A percentile compares a stretch with the other conserved stretches of the same genome.
Conservation (phyloP, 2,797 vertebrate species). For the Sebastes matsubarae region DNA sequence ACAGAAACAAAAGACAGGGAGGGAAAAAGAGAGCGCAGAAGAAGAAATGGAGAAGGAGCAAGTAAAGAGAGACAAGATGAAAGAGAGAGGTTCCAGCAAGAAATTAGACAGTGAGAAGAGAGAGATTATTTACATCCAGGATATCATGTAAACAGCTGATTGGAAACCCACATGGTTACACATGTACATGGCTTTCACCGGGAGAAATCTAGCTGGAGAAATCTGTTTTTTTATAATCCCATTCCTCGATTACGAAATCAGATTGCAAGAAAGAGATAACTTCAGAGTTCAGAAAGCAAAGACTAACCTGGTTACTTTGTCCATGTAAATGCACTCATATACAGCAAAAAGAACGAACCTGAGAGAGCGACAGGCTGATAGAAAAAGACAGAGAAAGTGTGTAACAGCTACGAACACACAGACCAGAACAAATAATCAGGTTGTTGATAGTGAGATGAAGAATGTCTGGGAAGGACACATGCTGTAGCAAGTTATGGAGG, state of each 20-base stretch:
- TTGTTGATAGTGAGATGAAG: slow-evolving; percentile 6
- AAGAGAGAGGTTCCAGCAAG: background rate
- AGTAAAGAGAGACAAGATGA: background rate
- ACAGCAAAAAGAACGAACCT: background rate
- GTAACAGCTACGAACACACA: slow-evolving; percentile 18
- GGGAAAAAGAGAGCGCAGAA: too few relatives aligned
- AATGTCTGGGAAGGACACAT: slow-evolving; percentile 29
- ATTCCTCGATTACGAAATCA: background rate
- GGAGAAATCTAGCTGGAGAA: background rate
- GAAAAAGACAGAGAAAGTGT: background rate
- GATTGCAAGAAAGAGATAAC: background rate
- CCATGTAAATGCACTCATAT: background rate
- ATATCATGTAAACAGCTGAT: background rate
- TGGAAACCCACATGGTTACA: background rate
- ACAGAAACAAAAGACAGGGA: slow-evolving; percentile 11
- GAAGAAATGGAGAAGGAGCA: background rate
- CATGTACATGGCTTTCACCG: background rate
- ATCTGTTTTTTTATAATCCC: background rate
- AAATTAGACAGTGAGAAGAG: background rate
- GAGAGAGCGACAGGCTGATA: background rate
- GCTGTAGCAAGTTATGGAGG: background rate
- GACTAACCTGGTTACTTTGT: background rate
- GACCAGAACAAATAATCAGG: slow-evolving; percentile 32
- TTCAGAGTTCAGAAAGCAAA: background rate
- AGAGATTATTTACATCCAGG: background rate